These are phyloP conservation scores for Crenuchus spilurus DNA, from an alignment of 2,797 vertebrate species.

Conservation along the genomic window DNA sequence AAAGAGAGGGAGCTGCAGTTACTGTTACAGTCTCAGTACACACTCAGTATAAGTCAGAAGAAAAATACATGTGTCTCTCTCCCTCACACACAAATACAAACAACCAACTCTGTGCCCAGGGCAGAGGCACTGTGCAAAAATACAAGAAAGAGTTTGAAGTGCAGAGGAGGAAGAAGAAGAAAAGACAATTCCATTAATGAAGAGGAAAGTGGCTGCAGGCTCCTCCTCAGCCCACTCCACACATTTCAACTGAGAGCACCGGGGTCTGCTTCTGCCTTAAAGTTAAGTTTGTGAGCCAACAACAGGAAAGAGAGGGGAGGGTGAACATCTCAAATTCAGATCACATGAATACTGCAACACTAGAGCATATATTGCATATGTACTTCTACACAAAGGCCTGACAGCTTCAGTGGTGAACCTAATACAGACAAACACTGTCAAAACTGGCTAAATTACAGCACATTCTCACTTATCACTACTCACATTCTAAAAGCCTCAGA, in stretches of 20 bases:
- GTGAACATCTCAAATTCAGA: neutral
- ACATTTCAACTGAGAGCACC: neutral
- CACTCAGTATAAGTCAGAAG: too few species aligned
- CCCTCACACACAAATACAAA: neutral
- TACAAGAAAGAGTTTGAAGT: neutral
- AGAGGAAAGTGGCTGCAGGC: slow-evolving; percentile 7
- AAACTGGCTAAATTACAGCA: too few species aligned
- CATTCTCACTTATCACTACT: too few species aligned
- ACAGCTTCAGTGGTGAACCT: neutral
- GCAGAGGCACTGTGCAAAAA: neutral
- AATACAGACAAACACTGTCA: too few species aligned
- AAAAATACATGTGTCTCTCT: too few species aligned
- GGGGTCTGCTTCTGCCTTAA: neutral
- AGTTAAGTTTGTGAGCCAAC: neutral
- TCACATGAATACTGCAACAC: slow-evolving; percentile 2
- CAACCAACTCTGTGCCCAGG: neutral
- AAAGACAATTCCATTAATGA: slow-evolving; percentile 4
- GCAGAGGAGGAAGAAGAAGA: neutral
- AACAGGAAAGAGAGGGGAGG: neutral
- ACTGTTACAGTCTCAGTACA: too few species aligned
- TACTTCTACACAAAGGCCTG: neutral
- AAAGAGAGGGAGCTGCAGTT: too few species aligned
- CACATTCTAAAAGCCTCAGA: too few species aligned
- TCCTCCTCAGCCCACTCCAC: slow-evolving; percentile 7
- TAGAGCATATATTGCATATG: neutral